Percentiles rank a stretch among this genome's conserved stretches.
Evolutionary conservation across 2,888 invertebrate species (phyloP).

Genomic region (Athrips mouffetella): DNA sequence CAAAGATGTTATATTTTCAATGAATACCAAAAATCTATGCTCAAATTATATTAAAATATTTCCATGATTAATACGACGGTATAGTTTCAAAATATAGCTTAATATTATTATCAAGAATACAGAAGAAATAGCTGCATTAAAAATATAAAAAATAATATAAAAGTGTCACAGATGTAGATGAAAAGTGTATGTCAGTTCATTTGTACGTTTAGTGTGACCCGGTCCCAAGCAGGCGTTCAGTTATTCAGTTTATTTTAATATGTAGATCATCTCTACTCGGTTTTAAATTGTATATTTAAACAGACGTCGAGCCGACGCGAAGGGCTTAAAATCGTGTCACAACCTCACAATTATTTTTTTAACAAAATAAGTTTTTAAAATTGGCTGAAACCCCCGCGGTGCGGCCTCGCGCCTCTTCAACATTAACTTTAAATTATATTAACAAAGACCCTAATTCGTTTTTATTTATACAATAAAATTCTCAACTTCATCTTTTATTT

Average conservation of each 20-base stretch:
- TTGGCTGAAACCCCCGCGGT: slow-evolving; percentile 61
- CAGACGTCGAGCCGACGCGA: slow-evolving; percentile 54
- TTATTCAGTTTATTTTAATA: slow-evolving; percentile 47
- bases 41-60: background rate
- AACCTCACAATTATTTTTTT: slow-evolving; percentile 60
- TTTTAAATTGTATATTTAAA: slow-evolving; percentile 54
- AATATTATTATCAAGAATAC: slow-evolving; percentile 20
- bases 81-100: slow-evolving; percentile 6
- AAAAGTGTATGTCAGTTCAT: slow-evolving; percentile 40
- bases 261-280: slow-evolving; percentile 54
- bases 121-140: slow-evolving; percentile 18
- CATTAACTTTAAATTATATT: slow-evolving; percentile 60
- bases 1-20: background rate
- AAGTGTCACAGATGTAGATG: slow-evolving; percentile 31
- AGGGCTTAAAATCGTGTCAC: slow-evolving; percentile 64
- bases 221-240: slow-evolving; percentile 60
- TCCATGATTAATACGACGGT: slow-evolving; percentile 3
- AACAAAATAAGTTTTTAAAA: slow-evolving; percentile 67
- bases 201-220: slow-evolving; percentile 55
- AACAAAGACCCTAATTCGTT: slow-evolving; percentile 75
- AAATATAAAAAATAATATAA: slow-evolving; percentile 22
- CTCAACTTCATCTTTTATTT: slow-evolving; percentile 58
- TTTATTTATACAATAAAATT: slow-evolving; percentile 67
- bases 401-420: slow-evolving; percentile 48
- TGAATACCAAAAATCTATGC: background rate